Evolutionary conservation across 2,113 vertebrate species (phyloP), one percentile per base, ranked within the genome.

Genomic region (Neomonachus schauinslandi): DNA sequence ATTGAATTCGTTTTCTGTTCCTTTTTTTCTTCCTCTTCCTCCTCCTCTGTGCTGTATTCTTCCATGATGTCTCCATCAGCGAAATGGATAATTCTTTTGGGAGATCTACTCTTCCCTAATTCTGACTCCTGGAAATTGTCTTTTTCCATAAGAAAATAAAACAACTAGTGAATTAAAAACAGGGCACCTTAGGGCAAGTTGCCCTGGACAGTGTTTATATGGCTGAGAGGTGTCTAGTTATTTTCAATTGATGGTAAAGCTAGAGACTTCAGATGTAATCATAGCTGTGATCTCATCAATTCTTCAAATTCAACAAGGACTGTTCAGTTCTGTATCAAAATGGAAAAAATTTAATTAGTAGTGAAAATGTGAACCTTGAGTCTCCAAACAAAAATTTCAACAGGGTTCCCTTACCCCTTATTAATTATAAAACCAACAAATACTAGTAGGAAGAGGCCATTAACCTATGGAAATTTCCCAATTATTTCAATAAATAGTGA

Each of bases 11-110:
- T 79, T 49, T 63, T 87, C 76, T 96, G 53, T 21, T 74, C 28
- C 53, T 95, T 76, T 53, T 98, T 95, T 42, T 98, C 98, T 22
- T 98, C 97, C 11, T 99, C 98, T 9, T 98, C 98, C 33, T 98
- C 97, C n/a, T 98, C 98, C 16, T 98, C 98, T 18, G 96, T 96
- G 85, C 98, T 98, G 4, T 97, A 98, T 57, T 99, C 98, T 53
- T 99, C 99, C 97, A 99, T 95, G 71, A 97, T 98, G 88, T 99
- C 99, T 65, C 99, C 99, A 26, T 97, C 99, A 74, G 97, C 97
- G 97, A 99, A 99, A 94, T 99, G 93, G 95, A 99, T 98, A n/a
- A 99, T 89, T 92, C 97, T 99, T 91, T 88, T 98, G 74, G 83
- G 76, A 55, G 28, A 12, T 42, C 71, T 55, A 61, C 55, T 76